These are phyloP conservation scores for Stegostoma tigrinum DNA, from an alignment of 2,113 vertebrate genomes.

Conservation along the genomic window DNA sequence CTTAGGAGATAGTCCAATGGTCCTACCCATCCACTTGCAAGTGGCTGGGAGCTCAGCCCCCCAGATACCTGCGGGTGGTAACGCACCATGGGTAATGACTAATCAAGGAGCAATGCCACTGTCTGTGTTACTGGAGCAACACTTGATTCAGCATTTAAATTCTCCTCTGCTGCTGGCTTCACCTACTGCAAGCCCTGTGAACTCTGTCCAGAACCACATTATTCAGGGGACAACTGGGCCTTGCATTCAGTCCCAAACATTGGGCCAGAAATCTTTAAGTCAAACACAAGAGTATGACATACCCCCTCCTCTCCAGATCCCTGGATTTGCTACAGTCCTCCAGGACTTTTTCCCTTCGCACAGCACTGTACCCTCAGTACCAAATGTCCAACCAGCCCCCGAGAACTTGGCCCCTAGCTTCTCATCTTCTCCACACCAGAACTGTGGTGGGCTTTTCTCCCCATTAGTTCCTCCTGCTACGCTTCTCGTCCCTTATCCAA, in stretches of 20 bases:
- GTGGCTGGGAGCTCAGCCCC: constrained; percentile 71
- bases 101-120: constrained; percentile 80
- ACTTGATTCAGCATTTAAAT: constrained; percentile 87
- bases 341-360: constrained; percentile 86
- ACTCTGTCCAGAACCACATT: constrained; percentile 66
- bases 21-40: constrained; percentile 88
- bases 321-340: constrained; percentile 78
- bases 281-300: constrained; percentile 69
- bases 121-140: constrained; percentile 86
- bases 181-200: constrained; percentile 55
- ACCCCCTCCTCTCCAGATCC: constrained; percentile 76
- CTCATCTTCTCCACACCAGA: constrained; percentile 61
- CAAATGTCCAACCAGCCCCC: constrained; percentile 44
- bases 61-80: constrained; percentile 65
- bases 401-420: constrained; percentile 55
- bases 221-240: constrained; percentile 63
- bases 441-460: constrained; percentile 74
- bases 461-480: constrained; percentile 86
- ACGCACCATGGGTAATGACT: constrained; percentile 80
- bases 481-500: constrained; percentile 84
- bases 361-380: constrained; percentile 54
- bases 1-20: constrained; percentile 82
- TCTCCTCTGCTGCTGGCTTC: constrained; percentile 74
- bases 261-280: constrained; percentile 73
- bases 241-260: constrained; percentile 63